These are phyloP conservation scores for Indicator maculatus DNA, from an alignment of 2,113 vertebrate genomes.

Conservation along the genomic window DNA sequence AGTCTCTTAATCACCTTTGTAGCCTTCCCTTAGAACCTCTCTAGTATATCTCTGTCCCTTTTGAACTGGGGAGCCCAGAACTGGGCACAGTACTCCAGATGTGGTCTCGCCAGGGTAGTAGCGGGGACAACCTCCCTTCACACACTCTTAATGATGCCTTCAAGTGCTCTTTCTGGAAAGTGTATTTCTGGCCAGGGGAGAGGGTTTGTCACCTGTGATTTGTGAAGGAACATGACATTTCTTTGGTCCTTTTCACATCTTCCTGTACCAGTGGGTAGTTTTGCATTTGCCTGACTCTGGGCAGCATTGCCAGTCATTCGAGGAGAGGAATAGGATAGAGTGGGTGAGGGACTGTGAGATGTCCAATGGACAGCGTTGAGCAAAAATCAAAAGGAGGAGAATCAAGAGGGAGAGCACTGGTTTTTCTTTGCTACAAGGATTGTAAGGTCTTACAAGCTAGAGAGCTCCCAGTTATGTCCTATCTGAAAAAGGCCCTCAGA, in stretches of 20 bases:
- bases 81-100: no score
- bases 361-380: not conserved
- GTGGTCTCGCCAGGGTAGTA: no score
- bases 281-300: not conserved
- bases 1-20: no score
- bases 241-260: not conserved
- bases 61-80: no score
- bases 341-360: not conserved
- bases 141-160: not conserved
- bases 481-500: not conserved
- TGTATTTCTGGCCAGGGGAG: not conserved
- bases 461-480: not conserved
- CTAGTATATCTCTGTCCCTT: no score
- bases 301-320: not conserved
- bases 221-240: not conserved
- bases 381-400: not conserved
- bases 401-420: not conserved
- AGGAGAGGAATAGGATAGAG: not conserved
- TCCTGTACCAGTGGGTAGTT: not conserved
- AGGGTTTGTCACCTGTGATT: not conserved
- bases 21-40: no score
- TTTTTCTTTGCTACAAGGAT: not conserved
- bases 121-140: no score
- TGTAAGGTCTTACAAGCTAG: not conserved
- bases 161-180: not conserved